These are phyloP conservation scores for Cyclina sinensis DNA, from an alignment of 1,140 invertebrate genomes.

Conservation along the genomic window DNA sequence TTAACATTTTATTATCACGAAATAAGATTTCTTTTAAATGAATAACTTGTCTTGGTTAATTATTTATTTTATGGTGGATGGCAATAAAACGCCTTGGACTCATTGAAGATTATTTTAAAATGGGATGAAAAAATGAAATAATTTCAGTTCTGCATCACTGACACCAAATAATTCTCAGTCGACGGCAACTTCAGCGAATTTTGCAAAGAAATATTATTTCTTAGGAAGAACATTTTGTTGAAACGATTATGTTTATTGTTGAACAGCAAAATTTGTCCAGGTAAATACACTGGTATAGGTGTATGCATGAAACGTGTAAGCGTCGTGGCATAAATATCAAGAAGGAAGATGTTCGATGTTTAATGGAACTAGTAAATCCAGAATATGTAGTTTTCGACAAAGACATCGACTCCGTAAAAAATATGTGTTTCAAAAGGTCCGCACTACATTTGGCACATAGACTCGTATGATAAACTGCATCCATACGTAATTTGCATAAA, in stretches of 20 bases:
- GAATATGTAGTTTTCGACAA: conserved; percentile 19
- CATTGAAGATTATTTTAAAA: no score
- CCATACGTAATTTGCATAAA: conserved; percentile 80
- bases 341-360: conserved; percentile 34
- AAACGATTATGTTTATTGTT: not conserved
- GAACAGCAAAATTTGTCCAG: not conserved
- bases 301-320: conserved; percentile 29
- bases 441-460: conserved; percentile 81
- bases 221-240: not conserved
- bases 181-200: conserved; percentile 21
- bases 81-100: no score
- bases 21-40: no score
- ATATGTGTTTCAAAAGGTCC: conserved; percentile 72
- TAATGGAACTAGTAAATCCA: conserved; percentile 1
- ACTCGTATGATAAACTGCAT: conserved; percentile 82
- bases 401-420: conserved; percentile 54
- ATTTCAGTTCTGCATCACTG: not conserved
- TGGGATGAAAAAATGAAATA: no score
- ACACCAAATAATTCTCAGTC: not conserved
- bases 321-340: not conserved
- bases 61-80: no score
- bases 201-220: not conserved
- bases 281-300: conserved; percentile 13
- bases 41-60: no score
- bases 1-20: no score